Evolutionary conservation across 2,797 vertebrate species (phyloP).

Genomic region (Denticeps clupeoides): DNA sequence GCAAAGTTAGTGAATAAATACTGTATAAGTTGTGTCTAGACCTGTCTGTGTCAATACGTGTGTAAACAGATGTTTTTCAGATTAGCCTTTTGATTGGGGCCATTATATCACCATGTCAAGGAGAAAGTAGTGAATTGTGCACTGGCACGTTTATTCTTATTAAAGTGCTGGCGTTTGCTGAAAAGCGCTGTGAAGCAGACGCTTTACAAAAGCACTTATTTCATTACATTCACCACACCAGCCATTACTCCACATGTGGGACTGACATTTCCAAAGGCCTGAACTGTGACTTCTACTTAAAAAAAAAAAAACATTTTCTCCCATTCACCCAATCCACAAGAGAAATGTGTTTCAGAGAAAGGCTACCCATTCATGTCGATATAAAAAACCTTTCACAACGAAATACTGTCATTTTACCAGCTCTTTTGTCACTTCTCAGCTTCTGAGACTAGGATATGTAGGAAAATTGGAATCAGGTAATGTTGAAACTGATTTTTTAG

Average conservation of each 20-base stretch:
- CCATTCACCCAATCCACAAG: background rate
- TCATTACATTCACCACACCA: constrained; percentile 19
- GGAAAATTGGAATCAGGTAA: background rate
- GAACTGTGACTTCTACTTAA: constrained; percentile 7
- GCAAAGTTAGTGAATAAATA: too few species aligned
- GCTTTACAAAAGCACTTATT: constrained; percentile 22
- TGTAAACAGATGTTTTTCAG: too few species aligned
- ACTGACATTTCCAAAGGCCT: constrained; percentile 30
- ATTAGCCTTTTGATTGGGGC: too few species aligned
- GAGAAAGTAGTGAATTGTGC: too few species aligned
- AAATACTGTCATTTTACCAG: background rate
- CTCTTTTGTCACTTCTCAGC: background rate
- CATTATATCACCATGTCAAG: too few species aligned
- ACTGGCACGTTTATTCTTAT: constrained; percentile 5
- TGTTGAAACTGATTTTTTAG: too few species aligned
- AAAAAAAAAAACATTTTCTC: background rate
- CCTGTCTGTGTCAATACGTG: too few species aligned
- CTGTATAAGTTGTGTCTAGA: too few species aligned
- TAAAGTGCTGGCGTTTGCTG: constrained; percentile 15
- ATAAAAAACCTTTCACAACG: background rate
- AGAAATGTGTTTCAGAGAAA: constrained; percentile 1
- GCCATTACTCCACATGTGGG: constrained; percentile 15
- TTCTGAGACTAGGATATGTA: background rate
- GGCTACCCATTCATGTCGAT: background rate
- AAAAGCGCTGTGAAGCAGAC: constrained; percentile 20